Base-by-base conservation (phyloP, 2,113 vertebrate genomes). In the Sceloporus tristichus region DNA sequence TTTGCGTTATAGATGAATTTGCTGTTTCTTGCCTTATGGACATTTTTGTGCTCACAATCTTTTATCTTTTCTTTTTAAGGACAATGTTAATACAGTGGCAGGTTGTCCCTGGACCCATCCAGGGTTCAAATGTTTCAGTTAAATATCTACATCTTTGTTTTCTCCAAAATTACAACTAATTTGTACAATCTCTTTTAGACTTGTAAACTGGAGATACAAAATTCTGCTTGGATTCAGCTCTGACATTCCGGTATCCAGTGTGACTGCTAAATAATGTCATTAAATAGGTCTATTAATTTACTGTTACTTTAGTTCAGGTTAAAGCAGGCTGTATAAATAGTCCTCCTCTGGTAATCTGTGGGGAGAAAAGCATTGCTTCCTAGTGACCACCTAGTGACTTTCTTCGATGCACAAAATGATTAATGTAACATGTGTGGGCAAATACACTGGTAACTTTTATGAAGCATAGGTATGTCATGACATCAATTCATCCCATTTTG, bases 401-500 rank as follows among this genome's bases (percentile, higher is more conserved):
- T 3, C 71, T 82, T 79, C 79, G 0, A 68, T 65, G 38, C 42
- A 19, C 59, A 7, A 53, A 76, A 53, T 83, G 18, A 75, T 29
- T 75, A 42, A 10, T 38, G 23, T 62, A 42, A 2, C 29, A 25
- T 77, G 11, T 42, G 40, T 19, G 59, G 16, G 14, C 34, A 83
- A 9, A 66, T 54, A 83, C 5, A 2, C 71, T 56, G 21, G 29
- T 53, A 82, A 18, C 9, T 53, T 76, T 65, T 75, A 34, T 77
- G 77, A 29, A 54, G 9, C 42, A 70, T 54, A 83, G 14, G 68
- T 82, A 66, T 54, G 76, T 82, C 66, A 25, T 38, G 73, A 42
- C 14, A 23, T 84, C 65, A 87, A 1, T 62, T 80, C 29, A 48
- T 65, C 74, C 23, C 71, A 82, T 70, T 29, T 89, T 59, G 73